Evolutionary conservation across 1,140 invertebrate genomes (phyloP), one percentile per base, ranked within the genome.

Genomic region (Drosophila virilis): DNA sequence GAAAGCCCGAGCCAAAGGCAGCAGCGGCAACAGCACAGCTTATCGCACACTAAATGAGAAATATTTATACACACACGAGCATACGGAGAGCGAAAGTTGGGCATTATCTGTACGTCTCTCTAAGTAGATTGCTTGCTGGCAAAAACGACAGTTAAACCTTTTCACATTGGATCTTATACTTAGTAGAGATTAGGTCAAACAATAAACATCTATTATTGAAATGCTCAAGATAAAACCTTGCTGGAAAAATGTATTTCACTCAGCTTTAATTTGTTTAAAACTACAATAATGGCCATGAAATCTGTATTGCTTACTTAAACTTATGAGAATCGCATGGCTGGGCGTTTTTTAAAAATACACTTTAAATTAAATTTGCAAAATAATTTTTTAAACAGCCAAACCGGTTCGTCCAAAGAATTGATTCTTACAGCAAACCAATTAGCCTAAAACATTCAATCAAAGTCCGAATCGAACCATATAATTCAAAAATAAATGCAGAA

Each of bases 11-110:
- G 33, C 45, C 37, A 17, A 58, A 28, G 22, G 22, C 22, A 28
- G 22, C 22, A 28, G 33, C 17, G 8, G 33, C 38, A 42, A 15
- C 55, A 22, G 28, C 42, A n/a, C 37, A 12, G 38, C 71, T 74
- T 74, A 74, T 74, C 71, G 28, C 50, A 12, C 15, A 33, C 33
- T 52, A 3, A 42, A 45, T 13, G 42, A 6, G 32, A 48, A 58
- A 43, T 46, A 22, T 38, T 10, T 45, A 37, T 66, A 22, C 17
- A 43, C 43, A 33, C 43, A 37, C 33, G 2, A 10, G 10, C n/a
- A 12, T 6, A 15, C 2, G 35, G 65, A 59, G 65, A 40, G 52
- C 12, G 32, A 55, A 46, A 10, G 43, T 15, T 4, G 8, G 1
- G 37, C 46, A 43, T 68, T 68, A 60, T 43, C 66, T 61, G 3